Base-by-base conservation (phyloP, 2,888 invertebrate species). In the Hedychridium roseum region DNA sequence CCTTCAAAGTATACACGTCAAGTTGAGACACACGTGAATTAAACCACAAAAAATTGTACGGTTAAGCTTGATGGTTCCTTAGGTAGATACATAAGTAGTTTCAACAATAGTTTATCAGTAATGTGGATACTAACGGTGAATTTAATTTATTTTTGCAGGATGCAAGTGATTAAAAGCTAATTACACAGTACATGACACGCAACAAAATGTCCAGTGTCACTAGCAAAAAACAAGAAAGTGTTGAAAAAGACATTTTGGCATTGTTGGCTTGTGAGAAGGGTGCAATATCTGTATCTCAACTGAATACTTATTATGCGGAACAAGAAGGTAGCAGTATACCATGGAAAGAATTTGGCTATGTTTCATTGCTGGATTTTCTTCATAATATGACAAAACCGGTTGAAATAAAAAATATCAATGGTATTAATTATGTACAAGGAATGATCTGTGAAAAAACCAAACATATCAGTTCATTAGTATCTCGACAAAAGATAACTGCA, bases 401-500 rank as follows among this genome's bases (percentile, higher is more conserved):
- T 5, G 4, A 2, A 2, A 6, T 66, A 21, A 32, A 41, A 1
- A 17, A 18, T 1, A 2, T 1, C 2, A 17, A 54, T 5, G 49
- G 48, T 1, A 9, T 1, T 1, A 6, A 46, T 17, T 40, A 48
- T 1, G 53, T 64, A 1, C 46, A 42, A 21, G 68, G 64, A 1
- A 43, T 70, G 0, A 47, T 65, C 0, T 53, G 64, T 0, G 62
- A 68, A 2, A 68, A 64, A 11, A 52, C 62, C 0, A 50, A 49
- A 9, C 74, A 76, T n/a, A 43, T 76, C 1, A 64, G 57, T 34
- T 45, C 56, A 0, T 43, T 76, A 4, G 66, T 76, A 0, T 34
- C 52, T 0, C 46, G 56, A 2, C 76, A 76, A 32, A 71, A 51
- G 20, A 20, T 0, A 1, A 4, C 20, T 31, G 7, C 2, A 15